Base-by-base conservation (phyloP, 1,140 invertebrate genomes). In the Zaprionus ornatus region DNA sequence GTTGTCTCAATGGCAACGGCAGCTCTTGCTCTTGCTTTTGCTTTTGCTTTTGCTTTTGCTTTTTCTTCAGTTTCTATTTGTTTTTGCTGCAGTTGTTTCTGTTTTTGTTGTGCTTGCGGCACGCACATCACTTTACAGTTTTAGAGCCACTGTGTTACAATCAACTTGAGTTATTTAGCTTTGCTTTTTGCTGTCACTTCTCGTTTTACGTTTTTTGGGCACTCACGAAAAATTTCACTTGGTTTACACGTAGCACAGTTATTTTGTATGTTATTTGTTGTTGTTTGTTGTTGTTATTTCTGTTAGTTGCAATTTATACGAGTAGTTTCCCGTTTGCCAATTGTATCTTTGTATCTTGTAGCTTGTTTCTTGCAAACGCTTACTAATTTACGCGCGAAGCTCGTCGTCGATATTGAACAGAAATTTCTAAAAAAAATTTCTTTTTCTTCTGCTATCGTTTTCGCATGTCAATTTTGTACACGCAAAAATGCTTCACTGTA, bases 301-400 rank as follows among this genome's bases (percentile, higher is more conserved):
- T 17, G n/a, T 48, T 48, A 21, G 19, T 86, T 73, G 64, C 77
- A 88, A 78, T 82, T 74, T 67, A 29, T 42, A 25, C 19, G 65
- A 35, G 59, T 42, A 32, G 17, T 40, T 65, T 52, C 21, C 10
- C 19, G 17, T n/a, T 60, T 35, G 5, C 21, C 25, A 55, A 27
- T 50, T 50, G 37, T 40, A 37, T 10, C 25, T 27, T 54, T 54
- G 23, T 59, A 48, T 32, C 35, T 35, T 69, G 56, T 35, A 63
- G 80, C 57, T 91, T 91, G 88, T 86, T 90, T 90, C 86, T 90
- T 86, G 77, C 69, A 79, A 91, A 87, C 88, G 88, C 87, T 90
- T 82, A 79, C 82, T 90, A 90, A 90, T 90, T 90, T 82, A 80
- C 80, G 76, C 81, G 75, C 80, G 80, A 87, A 77, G 69, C 71